Evolutionary conservation across 2,797 vertebrate species (phyloP).

Genomic region (Toxotes lorentzi): DNA sequence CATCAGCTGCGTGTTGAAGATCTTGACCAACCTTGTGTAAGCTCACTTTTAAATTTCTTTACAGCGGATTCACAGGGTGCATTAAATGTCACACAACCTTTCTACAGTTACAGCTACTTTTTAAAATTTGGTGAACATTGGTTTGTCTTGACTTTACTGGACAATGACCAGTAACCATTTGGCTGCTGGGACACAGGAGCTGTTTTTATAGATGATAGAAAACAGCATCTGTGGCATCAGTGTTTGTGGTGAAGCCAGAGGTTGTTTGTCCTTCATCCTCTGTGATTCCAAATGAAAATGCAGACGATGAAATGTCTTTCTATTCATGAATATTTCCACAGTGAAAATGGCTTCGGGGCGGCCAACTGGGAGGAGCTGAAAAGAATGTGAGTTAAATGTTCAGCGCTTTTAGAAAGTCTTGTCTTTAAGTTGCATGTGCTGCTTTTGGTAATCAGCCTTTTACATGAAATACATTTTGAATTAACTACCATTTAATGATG

Average conservation of each 20-base stretch:
- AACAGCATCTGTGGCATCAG: too few relatives aligned
- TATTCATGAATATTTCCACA: conserved; percentile 21
- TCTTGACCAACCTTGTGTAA: conserved; percentile 40
- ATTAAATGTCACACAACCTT: neutral
- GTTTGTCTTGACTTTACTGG: neutral
- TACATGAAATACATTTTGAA: too few relatives aligned
- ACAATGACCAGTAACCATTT: neutral
- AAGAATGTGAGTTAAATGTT: conserved; percentile 50
- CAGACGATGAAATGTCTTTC: neutral
- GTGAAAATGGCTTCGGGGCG: conserved; percentile 7
- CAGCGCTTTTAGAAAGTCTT: neutral
- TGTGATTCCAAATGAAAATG: neutral
- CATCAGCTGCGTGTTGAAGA: conserved; percentile 56
- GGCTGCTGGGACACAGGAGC: neutral
- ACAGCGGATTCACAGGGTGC: neutral
- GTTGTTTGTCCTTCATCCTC: neutral
- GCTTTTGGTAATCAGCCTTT: too few relatives aligned
- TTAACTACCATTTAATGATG: too few relatives aligned
- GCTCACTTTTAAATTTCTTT: conserved; percentile 9
- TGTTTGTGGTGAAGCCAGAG: neutral
- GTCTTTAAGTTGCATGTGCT: neutral
- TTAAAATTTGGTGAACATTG: too few relatives aligned
- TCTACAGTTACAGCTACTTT: too few relatives aligned
- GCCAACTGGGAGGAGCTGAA: neutral
- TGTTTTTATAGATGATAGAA: neutral